Percentiles rank a stretch among this genome's conserved stretches.
These are phyloP conservation scores for Nannoperca obscura DNA, from an alignment of 2,797 vertebrate species.

Conservation along the genomic window DNA sequence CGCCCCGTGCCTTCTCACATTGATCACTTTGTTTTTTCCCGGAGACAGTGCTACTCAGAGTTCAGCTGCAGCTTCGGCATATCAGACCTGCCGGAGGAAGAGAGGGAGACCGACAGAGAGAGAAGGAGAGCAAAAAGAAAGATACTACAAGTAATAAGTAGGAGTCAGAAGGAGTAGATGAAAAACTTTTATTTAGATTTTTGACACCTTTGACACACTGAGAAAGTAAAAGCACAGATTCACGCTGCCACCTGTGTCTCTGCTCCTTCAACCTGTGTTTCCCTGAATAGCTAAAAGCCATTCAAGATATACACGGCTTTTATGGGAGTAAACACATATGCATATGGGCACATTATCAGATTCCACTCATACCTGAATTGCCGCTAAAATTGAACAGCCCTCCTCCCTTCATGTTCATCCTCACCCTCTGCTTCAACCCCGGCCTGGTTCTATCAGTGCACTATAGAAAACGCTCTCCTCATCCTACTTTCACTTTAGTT, in stretches of 20 bases:
- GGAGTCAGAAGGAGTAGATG: slow-evolving; percentile 75
- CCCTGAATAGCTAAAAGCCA: slow-evolving; percentile 21
- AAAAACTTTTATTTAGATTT: slow-evolving; percentile 79
- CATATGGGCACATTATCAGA: slow-evolving; percentile 20
- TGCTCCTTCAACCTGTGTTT: slow-evolving; percentile 20
- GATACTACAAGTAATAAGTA: slow-evolving; percentile 29
- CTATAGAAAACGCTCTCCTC: slow-evolving; percentile 46
- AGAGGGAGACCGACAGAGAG: slow-evolving; percentile 30
- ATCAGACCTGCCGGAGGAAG: slow-evolving; percentile 83
- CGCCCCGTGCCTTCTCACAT: slow-evolving; percentile 95
- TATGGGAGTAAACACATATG: slow-evolving; percentile 22
- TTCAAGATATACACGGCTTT: slow-evolving; percentile 5
- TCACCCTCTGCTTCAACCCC: slow-evolving; percentile 48
- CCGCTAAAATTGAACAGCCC: slow-evolving; percentile 73
- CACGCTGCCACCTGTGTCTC: slow-evolving; percentile 20
- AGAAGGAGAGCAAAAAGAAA: slow-evolving; percentile 24
- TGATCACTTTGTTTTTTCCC: slow-evolving; percentile 97
- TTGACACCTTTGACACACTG: slow-evolving; percentile 27
- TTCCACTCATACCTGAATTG: slow-evolving; percentile 68
- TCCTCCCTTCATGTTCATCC: slow-evolving; percentile 19
- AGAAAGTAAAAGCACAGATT: slow-evolving; percentile 39
- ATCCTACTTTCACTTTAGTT: slow-evolving; percentile 30
- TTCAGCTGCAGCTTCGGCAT: slow-evolving; percentile 90
- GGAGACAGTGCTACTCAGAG: slow-evolving; percentile 94
- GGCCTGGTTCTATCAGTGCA: slow-evolving; percentile 45